phyloP scores from a whole-genome alignment of 2,113 vertebrate species.

The Cheilinus undulatus region DNA sequence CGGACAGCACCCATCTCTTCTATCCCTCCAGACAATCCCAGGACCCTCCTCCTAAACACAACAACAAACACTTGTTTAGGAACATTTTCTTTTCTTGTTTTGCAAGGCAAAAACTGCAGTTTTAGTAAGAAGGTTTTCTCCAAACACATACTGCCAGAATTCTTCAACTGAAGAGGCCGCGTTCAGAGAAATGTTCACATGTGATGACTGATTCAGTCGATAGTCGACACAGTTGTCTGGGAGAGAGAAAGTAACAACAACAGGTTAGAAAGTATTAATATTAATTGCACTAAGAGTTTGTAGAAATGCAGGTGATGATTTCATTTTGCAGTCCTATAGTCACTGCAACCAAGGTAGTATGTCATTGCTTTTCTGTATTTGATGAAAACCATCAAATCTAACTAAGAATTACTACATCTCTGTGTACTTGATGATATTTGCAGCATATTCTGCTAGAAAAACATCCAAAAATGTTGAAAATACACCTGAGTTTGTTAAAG shows the following conservation, averaged over 20 bases:
- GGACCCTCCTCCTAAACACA: constrained; percentile 33
- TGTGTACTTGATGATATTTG: no score
- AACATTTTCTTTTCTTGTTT: neutral
- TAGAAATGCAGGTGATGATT: no score
- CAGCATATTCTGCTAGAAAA: no score
- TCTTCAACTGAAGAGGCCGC: constrained; percentile 35
- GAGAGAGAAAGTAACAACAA: neutral
- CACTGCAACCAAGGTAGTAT: no score
- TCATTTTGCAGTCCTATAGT: no score
- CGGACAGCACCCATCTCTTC: constrained; percentile 39
- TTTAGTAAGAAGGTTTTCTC: neutral
- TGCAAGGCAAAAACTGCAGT: neutral
- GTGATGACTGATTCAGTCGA: neutral
- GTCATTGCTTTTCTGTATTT: no score
- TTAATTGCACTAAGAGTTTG: no score
- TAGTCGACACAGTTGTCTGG: constrained; percentile 18
- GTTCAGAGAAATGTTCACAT: neutral
- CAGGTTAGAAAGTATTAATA: neutral
- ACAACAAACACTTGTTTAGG: neutral
- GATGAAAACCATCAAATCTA: no score
- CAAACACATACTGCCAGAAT: constrained; percentile 49
- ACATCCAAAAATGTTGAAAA: no score
- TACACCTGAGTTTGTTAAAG: no score
- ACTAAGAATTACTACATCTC: no score
- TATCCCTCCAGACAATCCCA: constrained; percentile 41